Conservation (phyloP, 2,113 vertebrate species). For the Lipotes vexillifer region DNA sequence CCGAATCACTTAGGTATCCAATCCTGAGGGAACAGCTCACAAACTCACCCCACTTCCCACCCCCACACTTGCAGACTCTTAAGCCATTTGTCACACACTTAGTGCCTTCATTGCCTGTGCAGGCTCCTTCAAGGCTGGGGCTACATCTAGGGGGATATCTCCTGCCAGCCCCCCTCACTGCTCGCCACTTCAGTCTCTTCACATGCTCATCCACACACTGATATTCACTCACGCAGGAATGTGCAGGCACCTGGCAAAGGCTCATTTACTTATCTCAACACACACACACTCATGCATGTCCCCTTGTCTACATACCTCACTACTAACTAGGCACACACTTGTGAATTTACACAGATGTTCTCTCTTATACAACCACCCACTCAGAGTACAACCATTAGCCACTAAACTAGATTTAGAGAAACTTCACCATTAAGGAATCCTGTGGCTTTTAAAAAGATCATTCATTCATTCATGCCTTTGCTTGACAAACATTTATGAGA, state of each 20-base stretch:
- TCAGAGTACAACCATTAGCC: not conserved
- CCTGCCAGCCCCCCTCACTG: too few relatives aligned
- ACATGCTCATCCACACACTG: not conserved
- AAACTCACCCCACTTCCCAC: not conserved
- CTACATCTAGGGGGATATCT: not conserved
- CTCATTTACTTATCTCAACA: not conserved
- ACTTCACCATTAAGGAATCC: not conserved
- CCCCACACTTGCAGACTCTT: not conserved
- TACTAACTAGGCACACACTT: accelerated
- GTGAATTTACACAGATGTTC: not conserved
- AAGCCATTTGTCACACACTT: not conserved
- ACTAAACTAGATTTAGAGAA: not conserved
- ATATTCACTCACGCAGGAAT: accelerated
- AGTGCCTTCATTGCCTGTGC: accelerated
- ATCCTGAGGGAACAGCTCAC: not conserved
- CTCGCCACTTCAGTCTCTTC: too few relatives aligned
- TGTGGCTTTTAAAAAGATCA: not conserved
- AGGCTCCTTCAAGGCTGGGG: not conserved
- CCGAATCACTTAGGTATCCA: accelerated
- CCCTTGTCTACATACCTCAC: not conserved
- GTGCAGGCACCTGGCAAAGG: not conserved
- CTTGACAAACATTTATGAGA: not conserved
- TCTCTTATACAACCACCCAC: not conserved
- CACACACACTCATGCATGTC: not conserved
- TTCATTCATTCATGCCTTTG: not conserved